Evolutionary conservation across 2,113 vertebrate genomes (phyloP).

Genomic region (Pycnonotus jocosus): DNA sequence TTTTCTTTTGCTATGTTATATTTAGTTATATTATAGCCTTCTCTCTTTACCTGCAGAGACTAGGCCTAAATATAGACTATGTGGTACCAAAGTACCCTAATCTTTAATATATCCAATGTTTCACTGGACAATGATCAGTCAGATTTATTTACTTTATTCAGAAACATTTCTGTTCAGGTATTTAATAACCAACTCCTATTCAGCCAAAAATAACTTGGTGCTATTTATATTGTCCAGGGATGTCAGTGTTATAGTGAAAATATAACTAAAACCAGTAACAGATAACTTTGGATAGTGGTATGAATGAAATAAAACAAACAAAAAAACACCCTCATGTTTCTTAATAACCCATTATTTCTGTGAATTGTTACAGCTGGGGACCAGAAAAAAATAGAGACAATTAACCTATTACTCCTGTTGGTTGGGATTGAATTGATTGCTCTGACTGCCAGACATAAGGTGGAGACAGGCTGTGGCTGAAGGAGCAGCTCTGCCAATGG

Average conservation of each 20-base stretch:
- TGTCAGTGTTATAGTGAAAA: slow-evolving; percentile 42
- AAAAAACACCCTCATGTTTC: not conserved
- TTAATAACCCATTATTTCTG: not conserved
- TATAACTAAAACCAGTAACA: not conserved
- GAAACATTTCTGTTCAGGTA: not conserved
- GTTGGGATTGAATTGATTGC: not conserved
- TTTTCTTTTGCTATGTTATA: not conserved
- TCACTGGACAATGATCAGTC: not conserved
- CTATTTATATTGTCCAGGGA: not conserved
- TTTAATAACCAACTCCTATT: not conserved
- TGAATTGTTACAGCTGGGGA: not conserved
- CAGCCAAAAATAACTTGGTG: not conserved
- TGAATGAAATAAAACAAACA: not conserved
- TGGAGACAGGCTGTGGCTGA: not conserved
- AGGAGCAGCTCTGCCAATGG: not conserved
- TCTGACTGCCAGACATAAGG: fast-evolving
- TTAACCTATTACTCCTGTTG: fast-evolving
- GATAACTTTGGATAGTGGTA: not conserved
- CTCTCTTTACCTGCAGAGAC: not conserved
- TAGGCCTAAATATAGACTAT: not conserved
- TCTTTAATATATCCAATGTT: not conserved
- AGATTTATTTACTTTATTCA: not conserved
- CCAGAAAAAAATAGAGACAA: not conserved
- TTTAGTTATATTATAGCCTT: not conserved
- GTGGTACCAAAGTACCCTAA: not conserved